phyloP scores from a whole-genome alignment of 53 echinoderm and acorn worm genomes.

The Henricia sp. region DNA sequence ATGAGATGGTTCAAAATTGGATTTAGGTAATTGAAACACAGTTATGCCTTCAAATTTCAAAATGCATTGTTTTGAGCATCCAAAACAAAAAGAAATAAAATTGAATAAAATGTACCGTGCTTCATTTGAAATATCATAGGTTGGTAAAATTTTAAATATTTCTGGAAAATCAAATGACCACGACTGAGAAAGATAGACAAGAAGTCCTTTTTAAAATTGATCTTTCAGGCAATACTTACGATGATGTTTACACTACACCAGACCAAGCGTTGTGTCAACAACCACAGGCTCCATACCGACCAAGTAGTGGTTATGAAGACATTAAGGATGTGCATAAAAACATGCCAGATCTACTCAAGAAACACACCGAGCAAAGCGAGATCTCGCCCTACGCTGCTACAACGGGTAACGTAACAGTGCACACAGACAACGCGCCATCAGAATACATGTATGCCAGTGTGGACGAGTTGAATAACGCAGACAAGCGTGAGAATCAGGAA shows the following conservation, averaged over 20 bases:
- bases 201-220: too few species aligned
- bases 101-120: too few species aligned
- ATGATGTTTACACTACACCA: conserved; percentile 40
- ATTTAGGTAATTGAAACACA: too few species aligned
- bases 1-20: too few species aligned
- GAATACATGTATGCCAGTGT: conserved; percentile 23
- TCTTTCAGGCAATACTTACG: conserved; percentile 30
- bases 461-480: conserved; percentile 2
- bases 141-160: too few species aligned
- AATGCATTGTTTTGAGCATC: too few species aligned
- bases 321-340: conserved; percentile 18
- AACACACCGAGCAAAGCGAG: not conserved
- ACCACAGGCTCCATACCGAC: not conserved
- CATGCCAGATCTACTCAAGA: conserved; percentile 28
- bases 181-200: too few species aligned
- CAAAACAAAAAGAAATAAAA: too few species aligned
- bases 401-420: conserved; percentile 17
- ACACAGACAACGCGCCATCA: not conserved
- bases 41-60: too few species aligned
- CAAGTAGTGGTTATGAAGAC: conserved; percentile 47
- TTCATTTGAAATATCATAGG: too few species aligned
- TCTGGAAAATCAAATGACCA: too few species aligned
- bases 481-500: not conserved
- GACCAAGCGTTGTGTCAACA: too few species aligned
- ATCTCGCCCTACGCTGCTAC: conserved; percentile 43